Evolutionary conservation across 2,888 invertebrate genomes (phyloP).

Genomic region (Cyclophora albipunctata): DNA sequence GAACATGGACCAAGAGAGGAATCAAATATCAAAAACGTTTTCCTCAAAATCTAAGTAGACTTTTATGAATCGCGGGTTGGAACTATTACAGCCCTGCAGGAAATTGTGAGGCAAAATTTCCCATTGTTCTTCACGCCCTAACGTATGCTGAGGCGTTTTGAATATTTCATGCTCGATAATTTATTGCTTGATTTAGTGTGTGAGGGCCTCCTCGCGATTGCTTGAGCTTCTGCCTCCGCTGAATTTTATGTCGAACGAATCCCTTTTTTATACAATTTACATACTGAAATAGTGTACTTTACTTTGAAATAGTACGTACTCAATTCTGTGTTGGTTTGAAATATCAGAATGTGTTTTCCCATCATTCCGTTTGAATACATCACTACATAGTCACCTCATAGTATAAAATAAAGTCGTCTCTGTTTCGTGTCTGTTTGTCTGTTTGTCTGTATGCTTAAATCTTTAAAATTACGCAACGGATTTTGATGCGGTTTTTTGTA

Average conservation of each 20-base stretch:
- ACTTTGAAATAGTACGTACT: conserved; percentile 26
- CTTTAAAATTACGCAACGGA: too few species aligned
- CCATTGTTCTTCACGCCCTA: conserved; percentile 48
- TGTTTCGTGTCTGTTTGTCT: too few species aligned
- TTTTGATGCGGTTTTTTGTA: too few species aligned
- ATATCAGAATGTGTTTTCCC: conserved; percentile 6
- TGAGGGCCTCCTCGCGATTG: conserved; percentile 41
- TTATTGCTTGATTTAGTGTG: conserved; percentile 66
- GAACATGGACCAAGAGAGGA: neutral
- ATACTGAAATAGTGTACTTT: conserved; percentile 34
- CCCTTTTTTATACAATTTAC: conserved; percentile 41
- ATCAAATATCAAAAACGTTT: conserved; percentile 6
- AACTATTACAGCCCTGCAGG: conserved; percentile 26
- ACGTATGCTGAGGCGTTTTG: conserved; percentile 55
- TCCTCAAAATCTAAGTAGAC: conserved; percentile 7
- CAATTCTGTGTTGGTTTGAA: conserved; percentile 20
- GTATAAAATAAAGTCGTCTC: too few species aligned
- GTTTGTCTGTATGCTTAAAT: too few species aligned
- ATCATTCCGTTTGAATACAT: neutral
- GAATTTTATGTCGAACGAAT: conserved; percentile 29
- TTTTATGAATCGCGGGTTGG: conserved; percentile 10
- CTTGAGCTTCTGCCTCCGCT: conserved; percentile 26
- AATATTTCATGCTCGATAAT: conserved; percentile 67
- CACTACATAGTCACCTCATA: too few species aligned
- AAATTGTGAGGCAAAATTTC: conserved; percentile 37